These are phyloP conservation scores for Aphelocoma coerulescens DNA, from an alignment of 2,113 vertebrate species.

Conservation along the genomic window DNA sequence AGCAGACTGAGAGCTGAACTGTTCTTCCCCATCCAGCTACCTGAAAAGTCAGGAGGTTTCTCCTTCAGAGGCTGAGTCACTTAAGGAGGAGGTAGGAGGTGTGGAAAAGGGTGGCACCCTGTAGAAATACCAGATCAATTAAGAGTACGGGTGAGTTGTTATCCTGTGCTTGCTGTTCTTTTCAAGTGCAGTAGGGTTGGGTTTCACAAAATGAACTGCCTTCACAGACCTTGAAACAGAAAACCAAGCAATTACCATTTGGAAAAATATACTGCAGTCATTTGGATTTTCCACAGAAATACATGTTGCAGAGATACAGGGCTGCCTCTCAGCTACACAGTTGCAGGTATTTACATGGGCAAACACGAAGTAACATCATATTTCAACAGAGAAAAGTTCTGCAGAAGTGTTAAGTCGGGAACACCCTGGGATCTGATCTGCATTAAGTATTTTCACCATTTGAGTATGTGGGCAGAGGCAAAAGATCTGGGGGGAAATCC, in stretches of 20 bases:
- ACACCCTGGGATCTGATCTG: not conserved
- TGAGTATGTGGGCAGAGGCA: not conserved
- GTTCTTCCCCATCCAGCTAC: constrained; percentile 36
- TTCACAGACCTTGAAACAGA: not conserved
- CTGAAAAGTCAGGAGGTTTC: constrained; percentile 60
- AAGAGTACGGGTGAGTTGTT: constrained; percentile 37
- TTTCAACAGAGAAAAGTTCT: not conserved
- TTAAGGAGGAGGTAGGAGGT: constrained; percentile 77
- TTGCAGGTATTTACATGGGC: not conserved
- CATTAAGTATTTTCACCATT: not conserved
- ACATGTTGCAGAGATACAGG: not conserved
- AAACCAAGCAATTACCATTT: not conserved
- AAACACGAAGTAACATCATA: not conserved
- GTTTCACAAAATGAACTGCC: not conserved
- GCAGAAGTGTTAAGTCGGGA: not conserved
- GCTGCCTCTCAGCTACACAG: not conserved
- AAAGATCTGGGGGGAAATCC: constrained; percentile 12
- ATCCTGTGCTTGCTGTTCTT: constrained; percentile 34
- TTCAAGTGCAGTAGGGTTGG: not conserved
- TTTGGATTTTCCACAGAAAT: not conserved
- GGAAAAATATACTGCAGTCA: not conserved
- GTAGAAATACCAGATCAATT: constrained; percentile 72
- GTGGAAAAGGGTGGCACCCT: constrained; percentile 83
- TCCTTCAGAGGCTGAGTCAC: constrained; percentile 71
- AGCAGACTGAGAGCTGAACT: not conserved